Base-by-base conservation (phyloP, 2,888 invertebrate genomes). In the Podotricha telesiphe region DNA sequence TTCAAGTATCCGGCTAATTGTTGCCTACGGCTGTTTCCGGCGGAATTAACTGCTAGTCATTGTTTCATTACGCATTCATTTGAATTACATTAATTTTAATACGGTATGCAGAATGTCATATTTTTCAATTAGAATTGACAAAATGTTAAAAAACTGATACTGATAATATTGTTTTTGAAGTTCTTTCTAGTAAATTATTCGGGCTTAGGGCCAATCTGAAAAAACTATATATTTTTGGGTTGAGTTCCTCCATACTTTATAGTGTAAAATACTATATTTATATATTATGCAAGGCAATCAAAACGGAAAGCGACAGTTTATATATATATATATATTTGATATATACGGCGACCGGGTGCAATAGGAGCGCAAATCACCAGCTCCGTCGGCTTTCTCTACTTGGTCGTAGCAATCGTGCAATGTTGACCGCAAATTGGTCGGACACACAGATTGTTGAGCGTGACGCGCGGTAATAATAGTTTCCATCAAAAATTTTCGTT, bases 401-500 rank as follows among this genome's bases (percentile, higher is more conserved):
- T 67, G 65, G 56, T 68, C 71, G 69, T 71, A 68, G 58, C 71
- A 71, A 69, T 67, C 65, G 70, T 71, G 72, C 70, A 73, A 74
- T 68, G 65, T 68, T 56, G 68, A 67, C 72, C 74, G 71, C 78
- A 74, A 77, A 75, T 73, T 69, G 69, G 67, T 65, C 73, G 71
- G 70, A 73, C 70, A 71, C 74, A 77, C 74, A 72, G 74, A 62
- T 75, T 67, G 61, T 72, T 65, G 71, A 73, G 77, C 78, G 79
- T 86, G 82, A 78, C 77, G 80, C 78, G 74, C 62, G 67, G 70
- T 73, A 77, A 85, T 62, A 68, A 83, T 84, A 79, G 80, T 82
- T 85, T 82, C 81, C 79, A 82, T 84, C 80, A 82, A 77, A 78
- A 77, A 74, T 79, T 83, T 83, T 83, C 82, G 77, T 79, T 78